Percentiles rank a stretch among this genome's conserved stretches.
These are phyloP conservation scores for Harpagifer antarcticus DNA, from an alignment of 2,797 vertebrate species.

Conservation along the genomic window DNA sequence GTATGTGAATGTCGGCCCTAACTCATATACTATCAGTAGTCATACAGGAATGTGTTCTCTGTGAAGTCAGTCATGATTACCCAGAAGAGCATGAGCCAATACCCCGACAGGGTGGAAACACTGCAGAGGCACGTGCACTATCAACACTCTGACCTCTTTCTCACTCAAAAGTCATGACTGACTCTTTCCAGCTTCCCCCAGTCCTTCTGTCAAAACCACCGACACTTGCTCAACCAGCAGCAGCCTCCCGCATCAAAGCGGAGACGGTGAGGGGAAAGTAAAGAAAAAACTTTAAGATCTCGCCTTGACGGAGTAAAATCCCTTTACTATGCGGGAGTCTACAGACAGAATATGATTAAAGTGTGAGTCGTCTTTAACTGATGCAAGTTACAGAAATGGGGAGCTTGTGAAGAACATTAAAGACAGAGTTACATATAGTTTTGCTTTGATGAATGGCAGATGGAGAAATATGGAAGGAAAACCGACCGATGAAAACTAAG, in stretches of 20 bases:
- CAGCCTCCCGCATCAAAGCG: not conserved
- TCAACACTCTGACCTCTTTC: constrained; percentile 41
- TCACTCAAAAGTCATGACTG: constrained; percentile 34
- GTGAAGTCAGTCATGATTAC: constrained; percentile 29
- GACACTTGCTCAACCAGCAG: constrained; percentile 46
- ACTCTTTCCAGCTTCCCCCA: constrained; percentile 41
- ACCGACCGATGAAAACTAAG: constrained; percentile 24
- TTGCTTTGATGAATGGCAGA: constrained; percentile 8
- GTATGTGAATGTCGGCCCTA: too few relatives aligned
- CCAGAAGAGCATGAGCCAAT: constrained; percentile 36
- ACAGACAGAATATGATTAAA: constrained; percentile 49
- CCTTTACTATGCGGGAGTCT: constrained; percentile 16
- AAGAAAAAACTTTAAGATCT: not conserved
- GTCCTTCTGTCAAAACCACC: constrained; percentile 34
- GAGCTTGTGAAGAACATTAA: constrained; percentile 8
- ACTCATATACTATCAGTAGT: not conserved
- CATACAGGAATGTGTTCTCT: not conserved
- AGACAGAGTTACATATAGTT: not conserved
- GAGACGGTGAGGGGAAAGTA: not conserved
- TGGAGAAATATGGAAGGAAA: constrained; percentile 2
- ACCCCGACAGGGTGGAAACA: constrained; percentile 44
- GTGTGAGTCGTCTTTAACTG: constrained; percentile 46
- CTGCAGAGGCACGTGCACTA: not conserved
- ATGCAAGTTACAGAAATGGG: constrained; percentile 42
- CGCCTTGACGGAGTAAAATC: constrained; percentile 15